Base-by-base conservation (phyloP, 2,888 invertebrate genomes). In the Lasioglossum figueresi region DNA sequence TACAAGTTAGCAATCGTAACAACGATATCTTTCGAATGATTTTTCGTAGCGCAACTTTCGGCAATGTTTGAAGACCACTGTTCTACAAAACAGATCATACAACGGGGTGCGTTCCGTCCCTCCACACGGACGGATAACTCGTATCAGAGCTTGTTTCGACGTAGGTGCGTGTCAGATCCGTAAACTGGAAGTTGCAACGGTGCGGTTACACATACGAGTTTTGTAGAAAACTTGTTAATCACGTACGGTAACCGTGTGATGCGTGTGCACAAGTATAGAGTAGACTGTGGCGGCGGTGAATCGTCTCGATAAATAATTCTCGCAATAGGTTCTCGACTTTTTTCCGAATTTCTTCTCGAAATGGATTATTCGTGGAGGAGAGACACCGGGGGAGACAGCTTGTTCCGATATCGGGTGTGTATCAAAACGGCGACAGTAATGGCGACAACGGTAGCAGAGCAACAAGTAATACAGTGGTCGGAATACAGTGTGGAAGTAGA, bases 401-500 rank as follows among this genome's bases (percentile, higher is more conserved):
- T 90, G 90, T 88, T 85, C 90, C 75, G 78, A 83, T 87, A 86
- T 86, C 76, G 68, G 66, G 80, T 85, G 66, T 63, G 59, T 31
- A 16, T 63, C 14, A 83, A 52, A 86, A 52, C 83, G 71, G 59
- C 71, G 52, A 82, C 52, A 63, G 84, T 85, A 71, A 78, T 76
- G 80, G 74, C 84, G 75, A 43, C 85, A 84, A 77, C 76, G 48
- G 80, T 72, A 73, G 84, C 82, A 76, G 68, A 40, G 82, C 56
- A 79, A 78, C 84, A 88, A 88, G 78, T 37, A 68, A 77, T 52
- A 82, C 72, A 88, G 91, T 93, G 91, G 92, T 93, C 92, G 92
- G 93, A 95, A 94, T 94, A 93, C 92, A 94, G 94, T 94, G 95
- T 95, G 95, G 94, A 95, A 95, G 94, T 94, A 91, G 92, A 94